Evolutionary conservation across 64 coral and sea anemone species (phyloP).

Genomic region (Astreopora myriophthalma): DNA sequence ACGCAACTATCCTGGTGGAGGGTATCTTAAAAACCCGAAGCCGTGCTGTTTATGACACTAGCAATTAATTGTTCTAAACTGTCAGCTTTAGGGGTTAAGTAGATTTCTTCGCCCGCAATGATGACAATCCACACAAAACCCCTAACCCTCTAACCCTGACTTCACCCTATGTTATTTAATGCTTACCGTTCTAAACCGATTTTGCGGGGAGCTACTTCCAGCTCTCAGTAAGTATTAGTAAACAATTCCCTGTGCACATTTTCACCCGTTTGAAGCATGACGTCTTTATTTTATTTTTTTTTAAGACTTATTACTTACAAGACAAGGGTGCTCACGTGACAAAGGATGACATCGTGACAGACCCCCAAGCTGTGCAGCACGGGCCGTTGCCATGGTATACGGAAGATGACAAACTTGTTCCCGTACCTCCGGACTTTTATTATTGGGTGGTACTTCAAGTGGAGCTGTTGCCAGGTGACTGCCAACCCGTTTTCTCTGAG

Average conservation of each 20-base stretch:
- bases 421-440: conserved; percentile 26
- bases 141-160: too few species aligned
- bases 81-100: too few species aligned
- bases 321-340: conserved; percentile 6
- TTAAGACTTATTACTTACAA: conserved; percentile 61
- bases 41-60: too few species aligned
- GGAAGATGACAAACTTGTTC: conserved; percentile 68
- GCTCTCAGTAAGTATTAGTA: too few species aligned
- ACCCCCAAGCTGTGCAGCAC: conserved; percentile 42
- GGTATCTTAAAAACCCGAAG: too few species aligned
- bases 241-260: background rate
- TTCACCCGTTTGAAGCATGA: background rate
- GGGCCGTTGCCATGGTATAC: conserved; percentile 56
- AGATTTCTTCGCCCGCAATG: too few species aligned
- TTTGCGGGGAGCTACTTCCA: too few species aligned
- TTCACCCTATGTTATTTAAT: too few species aligned
- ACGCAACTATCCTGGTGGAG: too few species aligned
- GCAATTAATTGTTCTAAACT: too few species aligned
- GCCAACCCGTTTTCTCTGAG: conserved; percentile 52
- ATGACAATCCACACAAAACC: too few species aligned
- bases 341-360: conserved; percentile 1
- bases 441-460: conserved; percentile 90
- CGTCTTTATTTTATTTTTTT: background rate
- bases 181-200: too few species aligned
- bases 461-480: conserved; percentile 55